Conservation (phyloP, 2,888 invertebrate genomes). For the Leptinotarsa rubiginosa region DNA sequence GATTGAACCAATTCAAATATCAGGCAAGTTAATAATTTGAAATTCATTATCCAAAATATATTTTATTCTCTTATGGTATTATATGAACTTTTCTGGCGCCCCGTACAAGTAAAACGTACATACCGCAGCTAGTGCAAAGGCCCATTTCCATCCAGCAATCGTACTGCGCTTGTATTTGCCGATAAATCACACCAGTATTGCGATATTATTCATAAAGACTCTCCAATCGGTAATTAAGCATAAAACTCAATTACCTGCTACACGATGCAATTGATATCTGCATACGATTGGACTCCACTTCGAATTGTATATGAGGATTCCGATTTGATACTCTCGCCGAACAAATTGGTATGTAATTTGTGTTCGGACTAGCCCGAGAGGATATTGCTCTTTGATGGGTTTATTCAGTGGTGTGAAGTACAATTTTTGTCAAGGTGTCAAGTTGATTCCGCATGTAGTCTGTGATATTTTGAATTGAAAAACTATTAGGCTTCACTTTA, state of each 20-base stretch:
- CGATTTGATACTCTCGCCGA: slow-evolving; percentile 24
- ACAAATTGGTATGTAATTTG: slow-evolving; percentile 21
- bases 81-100: too few species aligned
- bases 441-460: too few species aligned
- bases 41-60: too few species aligned
- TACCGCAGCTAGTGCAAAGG: neutral
- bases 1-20: too few species aligned
- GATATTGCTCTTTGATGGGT: neutral
- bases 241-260: slow-evolving; percentile 54
- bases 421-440: too few species aligned
- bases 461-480: too few species aligned
- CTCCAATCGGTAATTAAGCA: slow-evolving; percentile 56
- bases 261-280: slow-evolving; percentile 51
- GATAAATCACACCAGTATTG: slow-evolving; percentile 53
- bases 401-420: neutral
- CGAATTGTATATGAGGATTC: slow-evolving; percentile 29
- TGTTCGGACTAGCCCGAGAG: neutral
- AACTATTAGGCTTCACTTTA: too few species aligned
- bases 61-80: too few species aligned
- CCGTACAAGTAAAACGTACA: neutral
- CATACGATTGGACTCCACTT: slow-evolving; percentile 48
- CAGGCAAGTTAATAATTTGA: too few species aligned
- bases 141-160: slow-evolving; percentile 6
- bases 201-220: slow-evolving; percentile 58
- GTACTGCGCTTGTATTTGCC: slow-evolving; percentile 46